Evolutionary conservation across 2,113 vertebrate species (phyloP), one percentile per base, ranked within the genome.

Genomic region (Sprattus sprattus): DNA sequence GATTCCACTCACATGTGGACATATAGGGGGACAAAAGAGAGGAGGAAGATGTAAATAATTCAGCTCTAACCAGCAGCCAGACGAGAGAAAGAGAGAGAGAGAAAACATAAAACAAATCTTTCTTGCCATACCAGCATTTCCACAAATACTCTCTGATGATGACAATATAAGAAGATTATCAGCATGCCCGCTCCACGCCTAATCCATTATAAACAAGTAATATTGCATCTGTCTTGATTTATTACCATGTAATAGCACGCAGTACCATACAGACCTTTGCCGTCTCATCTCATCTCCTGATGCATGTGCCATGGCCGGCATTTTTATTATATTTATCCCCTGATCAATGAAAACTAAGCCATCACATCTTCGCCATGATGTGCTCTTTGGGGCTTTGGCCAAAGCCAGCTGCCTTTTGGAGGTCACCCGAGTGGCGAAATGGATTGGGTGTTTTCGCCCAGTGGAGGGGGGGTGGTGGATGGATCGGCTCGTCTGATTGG

Each of bases 141-240:
- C 39, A 78, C 71, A 78, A 78, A 78, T 78, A 15, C 25, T 39
- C 71, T 78, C 71, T 78, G 71, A 78, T 78, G 71, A 78, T 78
- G 71, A 78, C 67, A 75, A 28, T 25, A n/a, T 75, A 75, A 16
- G 54, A 60, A 39, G 71, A 78, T 78, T 78, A 78, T 78, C 71
- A 78, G 71, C 13, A 78, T 39, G 71, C 71, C 71, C 71, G 39
- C 28, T 13, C 32, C 71, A 16, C 32, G 10, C 28, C 13, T 39
- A 39, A 39, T 78, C 71, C 71, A 78, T 39, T 78, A 78, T 78
- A 78, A 78, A 78, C 71, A 39, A 44, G 71, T 78, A 78, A 78
- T 78, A 78, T 15, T 39, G 32, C 25, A 10, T 39, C 13, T 16
- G 71, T 0, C 9, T 78, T 78, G 71, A 78, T 78, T 39, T 39